Conservation (phyloP, 2,113 vertebrate genomes). For the Carollia perspicillata region DNA sequence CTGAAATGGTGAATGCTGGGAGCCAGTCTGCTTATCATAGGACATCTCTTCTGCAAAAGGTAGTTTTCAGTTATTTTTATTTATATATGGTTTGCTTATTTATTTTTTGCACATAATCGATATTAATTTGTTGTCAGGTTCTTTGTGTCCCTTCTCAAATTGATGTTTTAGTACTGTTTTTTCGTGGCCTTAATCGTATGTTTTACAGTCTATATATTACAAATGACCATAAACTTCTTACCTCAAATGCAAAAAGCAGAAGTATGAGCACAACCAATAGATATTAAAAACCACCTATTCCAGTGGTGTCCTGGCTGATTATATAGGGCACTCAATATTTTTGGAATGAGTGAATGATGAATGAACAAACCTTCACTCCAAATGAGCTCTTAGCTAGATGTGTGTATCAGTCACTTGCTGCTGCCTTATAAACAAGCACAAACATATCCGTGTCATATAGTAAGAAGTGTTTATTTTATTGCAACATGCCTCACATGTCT, state of each 20-base stretch:
- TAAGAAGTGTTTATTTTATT: background rate
- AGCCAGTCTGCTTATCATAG: background rate
- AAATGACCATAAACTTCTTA: background rate
- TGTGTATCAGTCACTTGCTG: background rate
- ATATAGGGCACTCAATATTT: background rate
- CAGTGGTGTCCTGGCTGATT: background rate
- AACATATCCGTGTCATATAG: background rate
- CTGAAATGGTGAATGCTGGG: background rate
- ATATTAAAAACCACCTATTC: background rate
- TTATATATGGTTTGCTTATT: background rate
- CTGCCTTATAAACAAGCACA: background rate
- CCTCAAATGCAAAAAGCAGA: background rate
- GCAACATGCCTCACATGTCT: background rate
- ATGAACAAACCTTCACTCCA: background rate
- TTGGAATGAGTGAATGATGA: background rate
- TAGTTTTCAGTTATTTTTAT: background rate
- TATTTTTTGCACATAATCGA: background rate
- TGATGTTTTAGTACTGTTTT: background rate
- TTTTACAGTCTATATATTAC: background rate
- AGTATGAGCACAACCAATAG: background rate
- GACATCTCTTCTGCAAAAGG: background rate
- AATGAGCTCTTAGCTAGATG: background rate
- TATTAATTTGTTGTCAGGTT: background rate
- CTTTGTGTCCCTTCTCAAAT: slow-evolving; percentile 4
- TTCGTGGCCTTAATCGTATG: slow-evolving; percentile 18